Percentiles rank a stretch among this genome's conserved stretches.
Evolutionary conservation across 2,888 invertebrate species (phyloP).

Genomic region (Agriopis aurantiaria): DNA sequence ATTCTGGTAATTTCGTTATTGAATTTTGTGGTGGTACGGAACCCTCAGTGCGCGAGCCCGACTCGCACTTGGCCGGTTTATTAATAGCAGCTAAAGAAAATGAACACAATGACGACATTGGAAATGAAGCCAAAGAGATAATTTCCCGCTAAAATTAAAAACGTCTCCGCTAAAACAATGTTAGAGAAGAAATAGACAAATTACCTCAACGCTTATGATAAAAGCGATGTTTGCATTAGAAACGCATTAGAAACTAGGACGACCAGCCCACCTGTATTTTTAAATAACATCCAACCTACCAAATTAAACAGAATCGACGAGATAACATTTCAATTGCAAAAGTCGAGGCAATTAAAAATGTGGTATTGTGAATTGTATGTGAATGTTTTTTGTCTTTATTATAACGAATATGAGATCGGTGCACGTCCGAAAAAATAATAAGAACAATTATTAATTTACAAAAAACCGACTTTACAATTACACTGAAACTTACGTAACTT

Average conservation of each 20-base stretch:
- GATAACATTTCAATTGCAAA: not conserved
- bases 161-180: not conserved
- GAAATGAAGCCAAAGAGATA: not conserved
- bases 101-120: not conserved
- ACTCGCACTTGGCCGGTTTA: no score
- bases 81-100: no score
- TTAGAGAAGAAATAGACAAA: slow-evolving; percentile 8
- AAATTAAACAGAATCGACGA: not conserved
- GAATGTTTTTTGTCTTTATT: not conserved
- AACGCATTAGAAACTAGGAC: slow-evolving; percentile 42
- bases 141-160: no score
- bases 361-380: no score
- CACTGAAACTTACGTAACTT: no score
- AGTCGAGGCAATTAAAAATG: not conserved
- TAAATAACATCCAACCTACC: slow-evolving; percentile 1
- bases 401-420: not conserved
- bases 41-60: no score
- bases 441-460: no score
- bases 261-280: slow-evolving; percentile 8
- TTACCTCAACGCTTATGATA: slow-evolving; percentile 12
- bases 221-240: slow-evolving; percentile 38
- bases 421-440: not conserved
- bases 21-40: no score
- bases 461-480: no score
- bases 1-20: no score